Conservation (phyloP, 2,113 vertebrate genomes). For the Regulus satrapa region DNA sequence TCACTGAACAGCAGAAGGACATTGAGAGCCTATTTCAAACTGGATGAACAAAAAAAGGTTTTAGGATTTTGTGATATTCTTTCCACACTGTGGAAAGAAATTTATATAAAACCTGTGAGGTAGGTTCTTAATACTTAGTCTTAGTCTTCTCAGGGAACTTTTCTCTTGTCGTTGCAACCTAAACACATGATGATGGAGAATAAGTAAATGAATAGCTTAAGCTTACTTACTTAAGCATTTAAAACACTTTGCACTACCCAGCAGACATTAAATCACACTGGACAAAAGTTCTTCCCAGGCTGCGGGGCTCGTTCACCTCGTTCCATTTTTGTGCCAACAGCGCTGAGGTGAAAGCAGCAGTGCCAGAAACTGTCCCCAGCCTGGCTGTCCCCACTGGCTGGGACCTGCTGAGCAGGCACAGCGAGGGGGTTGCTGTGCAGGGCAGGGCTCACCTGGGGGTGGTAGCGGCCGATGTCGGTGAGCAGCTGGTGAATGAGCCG, state of each 20-base stretch:
- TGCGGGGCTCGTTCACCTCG: neutral
- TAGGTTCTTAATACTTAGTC: no score
- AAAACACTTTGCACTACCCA: neutral
- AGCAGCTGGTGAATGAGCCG: constrained; percentile 98
- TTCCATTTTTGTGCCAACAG: neutral
- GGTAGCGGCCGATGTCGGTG: constrained; percentile 94
- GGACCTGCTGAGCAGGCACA: no score
- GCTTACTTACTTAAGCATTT: no score
- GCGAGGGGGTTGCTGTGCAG: no score
- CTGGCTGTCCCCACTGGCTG: neutral
- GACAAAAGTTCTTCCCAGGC: neutral
- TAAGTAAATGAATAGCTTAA: no score
- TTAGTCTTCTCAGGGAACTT: no score
- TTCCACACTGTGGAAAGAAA: neutral
- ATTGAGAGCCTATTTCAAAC: neutral
- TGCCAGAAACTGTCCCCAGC: neutral
- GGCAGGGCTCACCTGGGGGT: constrained; percentile 84
- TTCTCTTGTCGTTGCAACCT: no score
- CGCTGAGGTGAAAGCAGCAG: neutral
- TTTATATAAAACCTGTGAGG: neutral
- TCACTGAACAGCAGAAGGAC: neutral
- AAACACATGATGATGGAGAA: no score
- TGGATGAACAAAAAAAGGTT: neutral
- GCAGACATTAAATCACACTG: neutral
- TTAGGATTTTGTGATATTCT: neutral